These are phyloP conservation scores for Nebria salina DNA, from an alignment of 2,888 invertebrate genomes.

Conservation along the genomic window DNA sequence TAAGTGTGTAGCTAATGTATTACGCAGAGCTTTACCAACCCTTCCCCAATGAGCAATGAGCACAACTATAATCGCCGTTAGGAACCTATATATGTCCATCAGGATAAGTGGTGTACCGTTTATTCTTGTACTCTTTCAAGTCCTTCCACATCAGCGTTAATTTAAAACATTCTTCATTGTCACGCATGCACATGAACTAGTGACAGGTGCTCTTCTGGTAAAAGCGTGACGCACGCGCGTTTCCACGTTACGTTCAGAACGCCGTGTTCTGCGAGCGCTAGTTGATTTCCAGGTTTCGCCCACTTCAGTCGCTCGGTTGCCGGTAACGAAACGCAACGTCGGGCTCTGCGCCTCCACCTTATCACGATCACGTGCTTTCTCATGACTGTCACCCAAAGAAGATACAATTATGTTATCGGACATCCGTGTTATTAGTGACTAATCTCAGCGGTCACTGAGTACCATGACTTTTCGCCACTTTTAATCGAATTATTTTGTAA, in stretches of 20 bases:
- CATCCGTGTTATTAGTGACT: background rate
- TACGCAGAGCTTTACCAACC: no score
- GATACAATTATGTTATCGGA: background rate
- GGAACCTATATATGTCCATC: no score
- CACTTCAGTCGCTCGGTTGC: constrained; percentile 12
- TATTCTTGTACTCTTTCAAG: no score
- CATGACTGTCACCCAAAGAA: constrained; percentile 3
- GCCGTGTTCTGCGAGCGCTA: background rate
- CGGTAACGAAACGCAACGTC: background rate
- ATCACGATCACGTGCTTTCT: constrained; percentile 1
- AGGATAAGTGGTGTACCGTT: no score
- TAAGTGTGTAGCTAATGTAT: no score
- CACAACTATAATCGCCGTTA: no score
- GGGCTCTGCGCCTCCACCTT: background rate
- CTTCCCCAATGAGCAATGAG: no score
- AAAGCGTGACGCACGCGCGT: constrained; percentile 1
- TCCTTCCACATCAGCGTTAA: background rate
- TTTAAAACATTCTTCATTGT: background rate
- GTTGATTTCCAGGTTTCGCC: constrained; percentile 16
- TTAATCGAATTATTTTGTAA: no score
- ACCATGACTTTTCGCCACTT: no score
- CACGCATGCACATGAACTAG: background rate
- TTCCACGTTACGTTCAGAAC: background rate
- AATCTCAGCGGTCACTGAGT: no score
- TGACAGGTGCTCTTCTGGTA: constrained; percentile 4